Base-by-base conservation (phyloP, 2,797 vertebrate genomes). In the Myotis daubentonii region DNA sequence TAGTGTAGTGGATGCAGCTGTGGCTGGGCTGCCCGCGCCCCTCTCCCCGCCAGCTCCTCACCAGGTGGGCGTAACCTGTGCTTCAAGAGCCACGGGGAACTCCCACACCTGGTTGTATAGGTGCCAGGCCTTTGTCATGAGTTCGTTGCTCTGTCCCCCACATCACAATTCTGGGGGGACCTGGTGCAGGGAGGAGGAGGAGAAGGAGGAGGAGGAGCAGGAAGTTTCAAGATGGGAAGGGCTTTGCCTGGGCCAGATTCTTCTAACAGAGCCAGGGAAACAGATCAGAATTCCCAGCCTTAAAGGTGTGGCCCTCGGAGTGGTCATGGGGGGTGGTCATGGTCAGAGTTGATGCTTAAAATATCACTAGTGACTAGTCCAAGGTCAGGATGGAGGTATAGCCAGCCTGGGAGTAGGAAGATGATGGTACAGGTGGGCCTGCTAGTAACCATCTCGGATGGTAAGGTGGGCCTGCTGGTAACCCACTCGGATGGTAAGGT, bases 161-260 rank as follows among this genome's bases (percentile, higher is more conserved):
- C 3, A 0, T 4, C 60, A 8, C 22, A 33, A 0, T 55, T 80
- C 38, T 62, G 15, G 15, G 13, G n/a, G 38, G 36, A n/a, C 36
- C 30, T 80, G n/a, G 76, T 10, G 19, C 68, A 16, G n/a, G 0
- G 23, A 36, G 30, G 17, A 53, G n/a, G 11, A 15, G 15, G 10
- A 22, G 33, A n/a, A 30, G 28, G 76, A 6, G 23, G 74, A 16
- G n/a, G 25, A 44, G 5, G 28, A 36, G 30, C 10, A 60, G 23
- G 33, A 22, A 47, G 55, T 87, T 57, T 41, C 22, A 95, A 84
- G 66, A 80, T 81, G 44, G 44, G 33, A 6, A 15, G 30, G 33
- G 6, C 19, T 38, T 66, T 76, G 36, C 83, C 53, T 44, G 25
- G 41, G 53, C 15, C 38, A 49, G 65, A 36, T 30, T 23, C 57